Evolutionary conservation across 2,888 invertebrate genomes (phyloP).

Genomic region (Chironomus tentans): DNA sequence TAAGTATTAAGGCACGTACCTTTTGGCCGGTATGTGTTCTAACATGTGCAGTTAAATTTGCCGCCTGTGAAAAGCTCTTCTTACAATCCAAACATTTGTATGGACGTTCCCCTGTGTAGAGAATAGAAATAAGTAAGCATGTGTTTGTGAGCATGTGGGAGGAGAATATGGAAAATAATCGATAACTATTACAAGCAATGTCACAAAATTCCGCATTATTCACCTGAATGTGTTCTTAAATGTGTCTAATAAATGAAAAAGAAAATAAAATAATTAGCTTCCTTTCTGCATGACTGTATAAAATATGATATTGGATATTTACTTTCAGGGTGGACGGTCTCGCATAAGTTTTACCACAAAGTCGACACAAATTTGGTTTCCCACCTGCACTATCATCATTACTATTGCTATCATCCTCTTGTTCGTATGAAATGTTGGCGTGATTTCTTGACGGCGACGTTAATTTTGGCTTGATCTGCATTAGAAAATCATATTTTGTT

Average conservation of each 20-base stretch:
- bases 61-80: conserved; percentile 96
- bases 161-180: neutral
- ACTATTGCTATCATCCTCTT: conserved; percentile 45
- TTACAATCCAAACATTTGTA: conserved; percentile 77
- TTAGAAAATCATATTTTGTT: too few species aligned
- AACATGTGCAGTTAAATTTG: conserved; percentile 92
- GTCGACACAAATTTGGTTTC: conserved; percentile 82
- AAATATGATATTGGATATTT: neutral
- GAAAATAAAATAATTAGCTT: neutral
- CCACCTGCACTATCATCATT: conserved; percentile 39
- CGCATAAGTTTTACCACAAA: conserved; percentile 95
- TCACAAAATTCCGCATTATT: neutral
- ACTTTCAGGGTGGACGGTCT: conserved; percentile 87
- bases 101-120: conserved; percentile 31
- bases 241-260: conserved; percentile 54
- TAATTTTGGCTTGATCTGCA: conserved; percentile 31
- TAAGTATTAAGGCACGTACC: neutral
- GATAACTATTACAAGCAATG: neutral
- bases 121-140: neutral
- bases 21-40: conserved; percentile 36
- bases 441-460: conserved; percentile 41
- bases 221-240: conserved; percentile 76
- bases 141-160: too few species aligned
- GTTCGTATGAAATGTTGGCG: conserved; percentile 47
- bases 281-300: too few species aligned